Conservation (phyloP, 2,888 invertebrate species). For the Stenolophus ochropezus region DNA sequence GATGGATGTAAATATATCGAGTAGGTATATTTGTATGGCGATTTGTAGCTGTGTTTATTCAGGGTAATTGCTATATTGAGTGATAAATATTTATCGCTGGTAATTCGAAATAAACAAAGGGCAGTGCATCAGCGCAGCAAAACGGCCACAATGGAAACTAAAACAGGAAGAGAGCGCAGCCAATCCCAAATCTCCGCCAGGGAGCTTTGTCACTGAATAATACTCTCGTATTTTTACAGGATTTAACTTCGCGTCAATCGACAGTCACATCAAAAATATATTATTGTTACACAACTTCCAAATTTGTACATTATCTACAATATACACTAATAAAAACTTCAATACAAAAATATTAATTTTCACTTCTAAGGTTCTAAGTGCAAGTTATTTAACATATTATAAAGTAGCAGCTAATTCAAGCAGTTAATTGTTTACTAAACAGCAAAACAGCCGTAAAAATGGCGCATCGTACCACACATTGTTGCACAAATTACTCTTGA, state of each 20-base stretch:
- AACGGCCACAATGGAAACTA: background rate
- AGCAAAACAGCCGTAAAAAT: too few species aligned
- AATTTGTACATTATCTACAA: too few species aligned
- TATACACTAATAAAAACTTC: too few species aligned
- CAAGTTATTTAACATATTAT: too few species aligned
- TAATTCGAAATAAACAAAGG: constrained; percentile 41
- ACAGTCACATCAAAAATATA: background rate
- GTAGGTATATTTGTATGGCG: constrained; percentile 33
- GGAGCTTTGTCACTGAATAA: background rate
- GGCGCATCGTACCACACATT: too few species aligned
- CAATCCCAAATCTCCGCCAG: background rate
- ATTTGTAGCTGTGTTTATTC: constrained; percentile 53
- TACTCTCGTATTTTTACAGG: background rate
- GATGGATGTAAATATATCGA: constrained; percentile 29
- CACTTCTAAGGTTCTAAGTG: too few species aligned
- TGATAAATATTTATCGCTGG: constrained; percentile 57
- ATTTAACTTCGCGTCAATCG: background rate
- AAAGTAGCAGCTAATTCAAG: too few species aligned
- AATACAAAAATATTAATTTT: too few species aligned
- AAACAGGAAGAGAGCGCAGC: background rate
- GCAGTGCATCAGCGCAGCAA: background rate
- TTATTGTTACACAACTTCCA: background rate
- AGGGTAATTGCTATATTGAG: constrained; percentile 57
- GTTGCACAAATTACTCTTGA: too few species aligned
- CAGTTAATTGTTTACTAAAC: too few species aligned